Evolutionary conservation across 1,140 invertebrate species (phyloP).

Genomic region (Epicauta chinensis): DNA sequence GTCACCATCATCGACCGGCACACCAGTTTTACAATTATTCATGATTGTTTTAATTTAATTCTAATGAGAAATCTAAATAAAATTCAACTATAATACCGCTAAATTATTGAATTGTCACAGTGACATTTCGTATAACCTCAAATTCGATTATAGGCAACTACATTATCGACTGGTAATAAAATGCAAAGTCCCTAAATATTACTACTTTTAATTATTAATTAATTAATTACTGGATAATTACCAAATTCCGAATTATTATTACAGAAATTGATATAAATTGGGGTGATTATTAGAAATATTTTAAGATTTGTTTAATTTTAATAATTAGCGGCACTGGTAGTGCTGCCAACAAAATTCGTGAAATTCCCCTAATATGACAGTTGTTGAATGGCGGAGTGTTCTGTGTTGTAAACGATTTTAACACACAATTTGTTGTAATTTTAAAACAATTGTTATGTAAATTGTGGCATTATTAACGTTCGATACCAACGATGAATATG

Average conservation of each 20-base stretch:
- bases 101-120: background rate
- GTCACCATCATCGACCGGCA: slow-evolving; percentile 37
- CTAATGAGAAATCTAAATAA: background rate
- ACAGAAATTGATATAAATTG: background rate
- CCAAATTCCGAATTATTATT: no score
- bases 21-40: slow-evolving; percentile 36
- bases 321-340: background rate
- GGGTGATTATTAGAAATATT: background rate
- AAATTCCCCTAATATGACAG: no score
- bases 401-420: background rate
- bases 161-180: background rate
- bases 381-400: background rate
- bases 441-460: background rate
- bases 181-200: slow-evolving; percentile 1
- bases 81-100: background rate
- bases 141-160: no score
- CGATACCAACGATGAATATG: background rate
- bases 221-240: no score
- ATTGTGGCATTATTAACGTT: background rate
- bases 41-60: slow-evolving; percentile 25
- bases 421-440: background rate
- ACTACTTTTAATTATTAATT: no score
- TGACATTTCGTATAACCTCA: no score
- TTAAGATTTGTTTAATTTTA: background rate
- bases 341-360: background rate